Conservation (phyloP, 2,113 vertebrate genomes). For the Rhinolophus ferrumequinum region DNA sequence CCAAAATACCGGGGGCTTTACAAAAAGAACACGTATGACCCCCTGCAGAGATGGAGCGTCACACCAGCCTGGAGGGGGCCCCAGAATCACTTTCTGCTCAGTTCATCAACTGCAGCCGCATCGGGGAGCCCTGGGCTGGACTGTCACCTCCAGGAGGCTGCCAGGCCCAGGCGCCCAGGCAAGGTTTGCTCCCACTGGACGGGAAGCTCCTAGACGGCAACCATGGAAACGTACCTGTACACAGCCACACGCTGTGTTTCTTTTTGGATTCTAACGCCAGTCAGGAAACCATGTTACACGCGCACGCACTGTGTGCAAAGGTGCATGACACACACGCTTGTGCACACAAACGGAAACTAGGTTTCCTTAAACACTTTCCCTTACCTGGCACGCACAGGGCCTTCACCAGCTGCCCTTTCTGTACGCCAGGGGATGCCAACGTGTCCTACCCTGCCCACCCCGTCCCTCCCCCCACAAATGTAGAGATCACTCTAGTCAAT, state of each 20-base stretch:
- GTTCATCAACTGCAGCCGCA: rapidly evolving
- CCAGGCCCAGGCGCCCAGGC: too few relatives aligned
- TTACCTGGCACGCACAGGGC: rapidly evolving
- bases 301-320: rapidly evolving
- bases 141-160: background rate
- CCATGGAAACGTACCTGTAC: rapidly evolving
- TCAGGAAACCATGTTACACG: background rate
- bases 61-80: too few relatives aligned
- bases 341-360: background rate
- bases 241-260: background rate
- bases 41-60: background rate
- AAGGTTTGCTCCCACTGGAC: background rate
- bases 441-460: too few relatives aligned
- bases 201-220: too few relatives aligned
- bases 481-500: background rate
- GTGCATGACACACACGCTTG: rapidly evolving
- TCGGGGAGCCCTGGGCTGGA: background rate
- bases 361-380: rapidly evolving
- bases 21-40: background rate
- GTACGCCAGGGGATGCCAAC: rapidly evolving
- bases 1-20: background rate
- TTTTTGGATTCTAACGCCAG: background rate
- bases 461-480: too few relatives aligned
- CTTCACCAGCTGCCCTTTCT: background rate
- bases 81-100: background rate